Evolutionary conservation across 1,140 invertebrate species (phyloP), one percentile per base, ranked within the genome.

Genomic region (Glomeris maerens): DNA sequence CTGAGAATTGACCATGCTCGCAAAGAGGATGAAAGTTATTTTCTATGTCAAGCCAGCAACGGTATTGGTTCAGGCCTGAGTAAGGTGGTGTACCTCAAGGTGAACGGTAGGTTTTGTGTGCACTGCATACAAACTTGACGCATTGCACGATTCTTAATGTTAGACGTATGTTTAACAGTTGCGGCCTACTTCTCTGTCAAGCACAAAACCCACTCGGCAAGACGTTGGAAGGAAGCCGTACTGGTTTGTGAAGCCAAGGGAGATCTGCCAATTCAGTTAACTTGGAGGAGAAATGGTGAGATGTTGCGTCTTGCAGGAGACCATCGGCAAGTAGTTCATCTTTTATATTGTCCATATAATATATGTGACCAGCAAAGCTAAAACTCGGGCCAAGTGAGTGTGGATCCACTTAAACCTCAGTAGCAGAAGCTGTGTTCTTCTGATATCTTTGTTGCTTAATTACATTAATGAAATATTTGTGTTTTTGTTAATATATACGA

Each of bases 31-130:
- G n/a, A n/a, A n/a, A n/a, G n/a, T n/a, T n/a, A 50, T 44, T 50
- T 45, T 63, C 70, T 94, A 7, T 95, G 91, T 69, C 88, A 93
- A 60, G 86, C 87, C 0, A 79, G 84, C 57, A 95, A 95, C 62
- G 83, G 81, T 45, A 86, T 94, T 54, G 88, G 88, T 2, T 78
- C 83, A 22, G 84, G 84, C 1, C 75, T 90, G 14, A 87, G 83
- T 68, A 89, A 88, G 67, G 80, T 89, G 23, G 82, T 89, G 56
- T 84, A 83, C 59, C 69, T 90, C 22, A 86, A 84, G 67, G 83
- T 90, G 3, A 50, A 50, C 27, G 48, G 48, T 50, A 22, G 29
- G 22, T 44, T 44, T 44, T n/a, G n/a, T n/a, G n/a, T n/a, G n/a
- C n/a, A n/a, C n/a, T n/a, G n/a, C n/a, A n/a, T n/a, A n/a, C n/a